Percentiles rank a stretch among this genome's conserved stretches.
Conservation (phyloP, 2,888 invertebrate genomes). For the Heliconius charithonia region DNA sequence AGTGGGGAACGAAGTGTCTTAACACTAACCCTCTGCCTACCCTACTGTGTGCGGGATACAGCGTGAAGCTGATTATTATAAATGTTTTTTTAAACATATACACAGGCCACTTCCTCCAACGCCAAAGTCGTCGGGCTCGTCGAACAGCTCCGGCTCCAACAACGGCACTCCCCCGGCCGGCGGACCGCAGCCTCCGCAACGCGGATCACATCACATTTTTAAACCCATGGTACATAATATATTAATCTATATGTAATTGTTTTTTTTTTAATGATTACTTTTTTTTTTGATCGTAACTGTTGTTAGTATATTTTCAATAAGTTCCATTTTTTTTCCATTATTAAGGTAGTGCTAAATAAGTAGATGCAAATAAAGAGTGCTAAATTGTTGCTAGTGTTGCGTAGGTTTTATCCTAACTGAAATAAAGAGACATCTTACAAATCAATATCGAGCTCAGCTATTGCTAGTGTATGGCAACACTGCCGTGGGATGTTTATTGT, state of each 20-base stretch:
- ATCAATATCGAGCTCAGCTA: not conserved
- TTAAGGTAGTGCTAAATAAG: not conserved
- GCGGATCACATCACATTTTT: slow-evolving; percentile 93
- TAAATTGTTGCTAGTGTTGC: not conserved
- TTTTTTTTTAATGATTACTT: not conserved
- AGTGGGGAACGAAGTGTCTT: too few species aligned
- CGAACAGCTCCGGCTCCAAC: slow-evolving; percentile 83
- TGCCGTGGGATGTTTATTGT: not conserved
- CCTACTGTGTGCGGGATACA: too few species aligned
- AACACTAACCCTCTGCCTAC: too few species aligned
- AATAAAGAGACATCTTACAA: not conserved
- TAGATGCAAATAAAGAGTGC: not conserved
- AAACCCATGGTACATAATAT: slow-evolving; percentile 90
- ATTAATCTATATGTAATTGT: not conserved
- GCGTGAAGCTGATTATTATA: too few species aligned
- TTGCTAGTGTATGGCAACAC: not conserved
- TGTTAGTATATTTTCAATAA: not conserved
- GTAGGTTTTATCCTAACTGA: not conserved
- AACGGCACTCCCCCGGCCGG: slow-evolving; percentile 82
- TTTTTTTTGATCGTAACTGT: not conserved
- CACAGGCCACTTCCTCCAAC: slow-evolving; percentile 91
- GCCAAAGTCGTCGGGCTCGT: slow-evolving; percentile 87
- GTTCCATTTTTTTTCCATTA: not conserved
- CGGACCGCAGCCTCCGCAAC: slow-evolving; percentile 87
- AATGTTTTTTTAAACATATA: too few species aligned